Evolutionary conservation across 2,888 invertebrate genomes (phyloP).

Genomic region (Hemicrepidius hirtus): DNA sequence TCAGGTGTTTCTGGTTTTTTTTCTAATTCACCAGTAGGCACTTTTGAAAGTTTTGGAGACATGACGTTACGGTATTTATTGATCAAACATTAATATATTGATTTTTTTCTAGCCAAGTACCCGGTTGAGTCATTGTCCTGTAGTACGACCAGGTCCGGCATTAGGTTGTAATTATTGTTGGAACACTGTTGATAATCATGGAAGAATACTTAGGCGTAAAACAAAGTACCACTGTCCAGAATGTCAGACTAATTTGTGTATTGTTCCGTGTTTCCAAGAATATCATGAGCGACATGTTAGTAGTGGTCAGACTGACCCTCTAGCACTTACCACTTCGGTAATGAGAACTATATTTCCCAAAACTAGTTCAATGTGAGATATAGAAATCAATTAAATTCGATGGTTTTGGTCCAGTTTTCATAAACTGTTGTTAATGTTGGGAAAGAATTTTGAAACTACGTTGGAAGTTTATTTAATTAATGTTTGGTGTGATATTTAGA

Average conservation of each 20-base stretch:
- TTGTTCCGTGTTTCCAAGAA: slow-evolving; percentile 92
- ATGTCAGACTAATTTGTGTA: slow-evolving; percentile 91
- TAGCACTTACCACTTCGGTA: slow-evolving; percentile 66
- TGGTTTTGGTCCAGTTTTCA: slow-evolving; percentile 28
- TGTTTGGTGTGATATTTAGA: not conserved
- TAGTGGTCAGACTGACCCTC: slow-evolving; percentile 65
- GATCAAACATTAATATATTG: too few species aligned
- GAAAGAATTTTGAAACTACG: not conserved
- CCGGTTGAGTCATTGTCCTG: slow-evolving; percentile 88
- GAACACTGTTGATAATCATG: slow-evolving; percentile 91
- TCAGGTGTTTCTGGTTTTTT: slow-evolving; percentile 51
- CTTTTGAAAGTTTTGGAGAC: slow-evolving; percentile 27
- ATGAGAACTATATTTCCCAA: slow-evolving; percentile 70
- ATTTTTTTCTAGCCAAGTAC: slow-evolving; percentile 68
- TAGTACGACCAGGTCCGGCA: slow-evolving; percentile 87
- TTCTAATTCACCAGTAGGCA: slow-evolving; percentile 7
- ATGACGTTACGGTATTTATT: not conserved
- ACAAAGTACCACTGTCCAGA: slow-evolving; percentile 94
- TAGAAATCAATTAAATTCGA: slow-evolving; percentile 39
- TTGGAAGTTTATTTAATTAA: not conserved
- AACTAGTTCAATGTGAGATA: slow-evolving; percentile 70
- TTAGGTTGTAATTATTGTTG: slow-evolving; percentile 93
- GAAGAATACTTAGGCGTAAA: slow-evolving; percentile 87
- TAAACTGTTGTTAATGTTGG: slow-evolving; percentile 14
- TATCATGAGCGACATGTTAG: slow-evolving; percentile 80